Evolutionary conservation across 2,888 invertebrate genomes (phyloP).

Genomic region (Nasonovia ribisnigri): DNA sequence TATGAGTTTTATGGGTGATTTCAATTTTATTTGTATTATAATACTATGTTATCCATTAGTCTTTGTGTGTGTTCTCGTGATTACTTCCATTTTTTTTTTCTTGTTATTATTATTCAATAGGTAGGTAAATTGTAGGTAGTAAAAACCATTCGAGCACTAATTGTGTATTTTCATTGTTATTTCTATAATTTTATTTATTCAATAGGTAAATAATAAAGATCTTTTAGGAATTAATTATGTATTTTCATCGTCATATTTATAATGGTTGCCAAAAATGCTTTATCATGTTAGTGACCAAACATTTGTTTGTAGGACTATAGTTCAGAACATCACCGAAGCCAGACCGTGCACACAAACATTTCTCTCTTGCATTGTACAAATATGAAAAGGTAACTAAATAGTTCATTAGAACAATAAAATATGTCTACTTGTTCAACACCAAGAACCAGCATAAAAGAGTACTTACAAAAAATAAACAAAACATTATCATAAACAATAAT

Average conservation of each 20-base stretch:
- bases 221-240: background rate
- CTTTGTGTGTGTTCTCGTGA: background rate
- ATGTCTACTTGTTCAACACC: background rate
- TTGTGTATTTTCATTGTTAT: background rate
- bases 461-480: background rate
- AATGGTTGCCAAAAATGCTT: background rate
- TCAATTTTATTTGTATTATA: background rate
- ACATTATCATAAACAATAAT: constrained; percentile 1
- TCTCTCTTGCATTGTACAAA: background rate
- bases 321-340: background rate
- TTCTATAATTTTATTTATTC: background rate
- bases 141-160: background rate
- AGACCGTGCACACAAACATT: background rate
- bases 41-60: background rate
- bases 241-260: background rate
- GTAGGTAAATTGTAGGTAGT: background rate
- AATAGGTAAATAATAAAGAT: background rate
- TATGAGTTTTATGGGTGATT: too few relatives aligned
- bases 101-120: background rate
- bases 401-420: background rate
- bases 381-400: background rate
- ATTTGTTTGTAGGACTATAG: too few relatives aligned
- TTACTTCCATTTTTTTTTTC: background rate
- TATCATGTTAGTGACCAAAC: background rate
- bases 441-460: background rate